A percentile compares a stretch with the other conserved stretches of the same genome.
Conservation (phyloP, 2,888 invertebrate genomes). For the Heliconius aoede region DNA sequence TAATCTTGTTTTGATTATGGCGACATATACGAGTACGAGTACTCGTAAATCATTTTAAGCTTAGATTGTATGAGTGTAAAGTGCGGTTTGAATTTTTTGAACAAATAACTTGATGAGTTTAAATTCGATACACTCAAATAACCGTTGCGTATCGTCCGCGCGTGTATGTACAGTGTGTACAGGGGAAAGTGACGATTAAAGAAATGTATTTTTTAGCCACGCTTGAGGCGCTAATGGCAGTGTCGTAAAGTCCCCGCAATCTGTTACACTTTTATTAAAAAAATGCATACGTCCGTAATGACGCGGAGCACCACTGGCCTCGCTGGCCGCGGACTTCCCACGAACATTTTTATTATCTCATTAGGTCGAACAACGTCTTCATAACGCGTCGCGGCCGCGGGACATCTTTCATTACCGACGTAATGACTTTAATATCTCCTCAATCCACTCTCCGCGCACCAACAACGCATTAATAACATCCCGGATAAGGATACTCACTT, state of each 20-base stretch:
- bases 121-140: not conserved
- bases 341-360: slow-evolving; percentile 74
- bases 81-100: not conserved
- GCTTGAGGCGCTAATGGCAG: slow-evolving; percentile 18
- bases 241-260: slow-evolving; percentile 38
- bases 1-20: no score
- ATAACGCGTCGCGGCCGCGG: slow-evolving; percentile 75
- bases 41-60: not conserved
- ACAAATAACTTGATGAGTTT: not conserved
- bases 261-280: slow-evolving; percentile 42
- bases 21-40: no score
- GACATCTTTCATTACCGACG: slow-evolving; percentile 75
- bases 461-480: slow-evolving; percentile 28
- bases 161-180: slow-evolving; percentile 5
- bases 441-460: slow-evolving; percentile 55
- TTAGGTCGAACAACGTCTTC: slow-evolving; percentile 78
- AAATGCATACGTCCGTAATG: slow-evolving; percentile 45
- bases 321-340: slow-evolving; percentile 60
- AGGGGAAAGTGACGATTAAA: slow-evolving; percentile 22
- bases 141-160: not conserved
- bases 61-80: not conserved
- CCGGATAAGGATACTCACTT: not conserved
- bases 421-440: slow-evolving; percentile 74
- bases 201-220: slow-evolving; percentile 27
- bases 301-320: slow-evolving; percentile 8